Base-by-base conservation (phyloP, 2,888 invertebrate species). In the Acanthopleura granulata region DNA sequence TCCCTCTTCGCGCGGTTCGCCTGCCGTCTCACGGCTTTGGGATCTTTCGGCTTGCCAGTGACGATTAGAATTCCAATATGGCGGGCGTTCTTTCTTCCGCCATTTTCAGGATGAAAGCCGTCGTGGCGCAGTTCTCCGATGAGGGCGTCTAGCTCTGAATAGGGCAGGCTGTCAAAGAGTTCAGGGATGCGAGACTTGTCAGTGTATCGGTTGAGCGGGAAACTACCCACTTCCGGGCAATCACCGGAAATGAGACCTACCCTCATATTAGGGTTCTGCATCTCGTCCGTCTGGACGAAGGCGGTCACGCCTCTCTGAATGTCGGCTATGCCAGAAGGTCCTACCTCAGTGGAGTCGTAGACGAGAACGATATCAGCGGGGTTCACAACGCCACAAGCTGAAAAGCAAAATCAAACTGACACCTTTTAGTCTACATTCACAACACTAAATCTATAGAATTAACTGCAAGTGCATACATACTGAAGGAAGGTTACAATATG, bases 341-440 rank as follows among this genome's bases (percentile, higher is more conserved):
- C 71, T 30, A 71, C 50, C 22, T 71, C 71, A 1, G 50, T 49
- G 71, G 71, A 71, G 49, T 71, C 71, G 71, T 49, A 71, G 14
- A 49, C 71, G n/a, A 71, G 40, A 12, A 71, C 25, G 40, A 71
- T 30, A 25, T 71, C 71, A 71, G 71, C 71, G 9, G 71, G 71
- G 71, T 71, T 25, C 49, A 22, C 49, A 71, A 71, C 25, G n/a
- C 71, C 71, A 27, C 71, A 71, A 71, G 71, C 71, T 71, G 50
- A 6, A 71, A 71, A 57, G 1, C 22, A 57, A 57, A 22, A 57
- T 6, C 40, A 40, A 6, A 40, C 9, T n/a, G n/a, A 40, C 40
- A 40, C 40, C 40, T 40, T 40, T 40, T 9, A 40, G 4, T 40
- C 9, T 40, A 9, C 9, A 40, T 40, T 40, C 40, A 9, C 9